Evolutionary conservation across 2,888 invertebrate species (phyloP).

Genomic region (Cantharis flavilabris): DNA sequence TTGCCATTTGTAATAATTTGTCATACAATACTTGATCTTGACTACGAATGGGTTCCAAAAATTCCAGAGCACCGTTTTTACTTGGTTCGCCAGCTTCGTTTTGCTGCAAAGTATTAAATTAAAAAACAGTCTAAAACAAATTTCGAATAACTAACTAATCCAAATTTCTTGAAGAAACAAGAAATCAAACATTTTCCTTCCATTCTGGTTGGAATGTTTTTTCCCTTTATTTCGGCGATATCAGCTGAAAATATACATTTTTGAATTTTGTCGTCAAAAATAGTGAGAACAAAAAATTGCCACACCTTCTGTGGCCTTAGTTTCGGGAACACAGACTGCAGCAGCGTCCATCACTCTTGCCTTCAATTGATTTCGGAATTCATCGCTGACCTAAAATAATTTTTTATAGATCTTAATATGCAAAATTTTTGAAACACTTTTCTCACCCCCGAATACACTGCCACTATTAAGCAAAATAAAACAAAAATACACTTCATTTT

Average conservation of each 20-base stretch:
- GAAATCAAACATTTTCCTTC: constrained; percentile 57
- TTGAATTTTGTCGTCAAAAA: no score
- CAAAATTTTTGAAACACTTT: neutral
- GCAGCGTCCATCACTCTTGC: constrained; percentile 1
- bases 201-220: constrained; percentile 51
- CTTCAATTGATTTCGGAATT: constrained; percentile 3
- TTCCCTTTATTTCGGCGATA: constrained; percentile 41
- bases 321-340: constrained; percentile 10
- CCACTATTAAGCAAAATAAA: neutral
- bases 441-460: constrained; percentile 5
- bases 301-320: constrained; percentile 15
- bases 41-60: constrained; percentile 49
- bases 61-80: constrained; percentile 45
- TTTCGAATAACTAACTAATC: constrained; percentile 51
- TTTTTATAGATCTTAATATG: no score
- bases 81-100: constrained; percentile 19
- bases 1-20: constrained; percentile 52
- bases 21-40: constrained; percentile 50
- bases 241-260: constrained; percentile 33
- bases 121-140: neutral
- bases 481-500: constrained; percentile 10
- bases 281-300: neutral
- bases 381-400: constrained; percentile 7
- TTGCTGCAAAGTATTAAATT: constrained; percentile 20
- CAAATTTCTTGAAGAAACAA: constrained; percentile 56